Evolutionary conservation across 2,797 vertebrate genomes (phyloP).

Genomic region (Vireo griseus): DNA sequence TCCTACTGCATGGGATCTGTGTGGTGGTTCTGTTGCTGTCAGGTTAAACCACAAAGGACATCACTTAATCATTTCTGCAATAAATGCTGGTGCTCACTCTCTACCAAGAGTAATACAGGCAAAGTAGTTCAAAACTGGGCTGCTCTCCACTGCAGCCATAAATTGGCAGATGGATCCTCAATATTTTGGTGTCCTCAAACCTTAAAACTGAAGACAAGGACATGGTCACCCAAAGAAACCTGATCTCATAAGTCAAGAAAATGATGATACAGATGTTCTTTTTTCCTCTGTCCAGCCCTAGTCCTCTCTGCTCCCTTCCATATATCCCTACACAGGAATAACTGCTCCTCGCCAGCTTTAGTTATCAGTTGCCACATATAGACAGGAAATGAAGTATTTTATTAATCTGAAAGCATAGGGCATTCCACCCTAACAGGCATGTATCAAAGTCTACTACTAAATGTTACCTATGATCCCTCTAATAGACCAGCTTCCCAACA

Average conservation of each 20-base stretch:
- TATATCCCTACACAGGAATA: neutral
- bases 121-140: neutral
- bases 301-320: neutral
- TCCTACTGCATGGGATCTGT: neutral
- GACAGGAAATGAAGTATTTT: neutral
- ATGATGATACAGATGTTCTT: neutral
- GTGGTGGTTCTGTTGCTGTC: neutral
- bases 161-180: neutral
- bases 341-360: neutral
- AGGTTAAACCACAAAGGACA: neutral
- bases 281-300: neutral
- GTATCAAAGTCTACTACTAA: neutral
- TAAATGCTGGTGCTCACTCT: neutral
- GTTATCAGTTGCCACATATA: neutral
- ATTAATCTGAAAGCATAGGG: neutral
- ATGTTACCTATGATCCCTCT: neutral
- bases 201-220: neutral
- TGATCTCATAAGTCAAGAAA: neutral
- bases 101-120: neutral
- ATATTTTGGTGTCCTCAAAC: neutral
- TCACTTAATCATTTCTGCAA: neutral
- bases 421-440: neutral
- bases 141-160: neutral
- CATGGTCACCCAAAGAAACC: neutral
- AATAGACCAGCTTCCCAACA: neutral